phyloP scores from a whole-genome alignment of 1,140 invertebrate genomes.

The Stegodyphus mimosarum region DNA sequence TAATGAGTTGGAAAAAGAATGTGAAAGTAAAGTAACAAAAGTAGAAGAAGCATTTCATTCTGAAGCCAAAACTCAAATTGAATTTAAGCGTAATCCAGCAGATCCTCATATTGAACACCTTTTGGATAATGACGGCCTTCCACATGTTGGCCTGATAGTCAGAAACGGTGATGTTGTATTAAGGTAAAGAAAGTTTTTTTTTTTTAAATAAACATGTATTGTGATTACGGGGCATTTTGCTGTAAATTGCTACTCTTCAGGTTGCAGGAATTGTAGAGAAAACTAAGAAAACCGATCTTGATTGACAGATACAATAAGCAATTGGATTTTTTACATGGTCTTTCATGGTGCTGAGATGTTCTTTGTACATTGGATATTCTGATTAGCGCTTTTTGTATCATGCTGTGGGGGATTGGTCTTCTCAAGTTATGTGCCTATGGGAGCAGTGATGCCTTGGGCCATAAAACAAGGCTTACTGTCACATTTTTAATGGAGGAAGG shows the following conservation, averaged over 20 bases:
- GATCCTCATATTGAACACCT: conserved; percentile 3
- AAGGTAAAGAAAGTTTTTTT: conserved; percentile 1
- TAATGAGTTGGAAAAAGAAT: conserved; percentile 18
- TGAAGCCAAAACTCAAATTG: neutral
- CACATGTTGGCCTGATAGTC: conserved; percentile 10
- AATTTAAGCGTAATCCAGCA: conserved; percentile 6
- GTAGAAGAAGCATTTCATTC: neutral
- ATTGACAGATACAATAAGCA: neutral
- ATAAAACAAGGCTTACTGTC: too few species aligned
- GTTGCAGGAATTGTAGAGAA: neutral
- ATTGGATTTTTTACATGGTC: neutral
- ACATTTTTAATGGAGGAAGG: too few species aligned
- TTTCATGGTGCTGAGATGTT: neutral
- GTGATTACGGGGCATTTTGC: neutral
- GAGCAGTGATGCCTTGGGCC: too few species aligned
- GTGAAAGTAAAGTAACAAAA: neutral
- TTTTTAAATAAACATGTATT: neutral
- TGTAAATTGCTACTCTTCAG: neutral
- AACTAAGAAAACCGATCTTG: neutral
- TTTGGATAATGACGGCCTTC: conserved; percentile 17
- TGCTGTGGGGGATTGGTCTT: too few species aligned
- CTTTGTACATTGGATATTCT: neutral
- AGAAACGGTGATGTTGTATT: conserved; percentile 5
- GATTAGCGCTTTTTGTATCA: neutral
- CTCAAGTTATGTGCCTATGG: too few species aligned